A percentile compares a stretch with the other conserved stretches of the same genome.
These are phyloP conservation scores for Polietes domitor DNA, from an alignment of 2,888 invertebrate genomes.

Conservation along the genomic window DNA sequence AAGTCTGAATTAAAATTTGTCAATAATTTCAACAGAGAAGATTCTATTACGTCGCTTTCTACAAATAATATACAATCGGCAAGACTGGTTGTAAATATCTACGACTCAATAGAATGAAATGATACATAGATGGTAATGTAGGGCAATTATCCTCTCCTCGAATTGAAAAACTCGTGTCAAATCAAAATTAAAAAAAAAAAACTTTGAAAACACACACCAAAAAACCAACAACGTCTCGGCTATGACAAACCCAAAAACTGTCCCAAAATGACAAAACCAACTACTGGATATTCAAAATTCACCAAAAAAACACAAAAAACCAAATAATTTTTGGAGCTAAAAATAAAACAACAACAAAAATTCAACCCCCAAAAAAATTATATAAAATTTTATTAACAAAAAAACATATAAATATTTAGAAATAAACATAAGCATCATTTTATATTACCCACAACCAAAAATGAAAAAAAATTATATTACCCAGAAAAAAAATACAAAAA, in stretches of 20 bases:
- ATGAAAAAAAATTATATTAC: constrained; percentile 67
- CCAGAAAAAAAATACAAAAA: constrained; percentile 61
- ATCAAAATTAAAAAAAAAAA: constrained; percentile 58
- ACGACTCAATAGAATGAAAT: too few species aligned
- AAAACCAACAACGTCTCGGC: constrained; percentile 63
- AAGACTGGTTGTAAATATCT: too few species aligned
- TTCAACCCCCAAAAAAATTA: constrained; percentile 19
- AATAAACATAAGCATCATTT: constrained; percentile 76
- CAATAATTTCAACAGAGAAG: too few species aligned
- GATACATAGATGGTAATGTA: not conserved
- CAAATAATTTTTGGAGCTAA: constrained; percentile 76
- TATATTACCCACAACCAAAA: constrained; percentile 66
- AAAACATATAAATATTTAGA: constrained; percentile 68
- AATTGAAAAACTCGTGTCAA: constrained; percentile 44
- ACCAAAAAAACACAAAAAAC: constrained; percentile 58
- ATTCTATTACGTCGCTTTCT: too few species aligned
- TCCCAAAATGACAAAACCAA: constrained; percentile 60
- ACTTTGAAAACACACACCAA: not conserved
- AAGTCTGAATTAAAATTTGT: too few species aligned
- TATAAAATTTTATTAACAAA: constrained; percentile 54
- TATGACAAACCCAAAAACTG: constrained; percentile 60
- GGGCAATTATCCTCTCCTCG: not conserved
- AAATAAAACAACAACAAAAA: constrained; percentile 60
- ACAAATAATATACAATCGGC: too few species aligned
- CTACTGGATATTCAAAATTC: constrained; percentile 67